phyloP scores from a whole-genome alignment of 2,797 vertebrate genomes.

The Trachurus trachurus region DNA sequence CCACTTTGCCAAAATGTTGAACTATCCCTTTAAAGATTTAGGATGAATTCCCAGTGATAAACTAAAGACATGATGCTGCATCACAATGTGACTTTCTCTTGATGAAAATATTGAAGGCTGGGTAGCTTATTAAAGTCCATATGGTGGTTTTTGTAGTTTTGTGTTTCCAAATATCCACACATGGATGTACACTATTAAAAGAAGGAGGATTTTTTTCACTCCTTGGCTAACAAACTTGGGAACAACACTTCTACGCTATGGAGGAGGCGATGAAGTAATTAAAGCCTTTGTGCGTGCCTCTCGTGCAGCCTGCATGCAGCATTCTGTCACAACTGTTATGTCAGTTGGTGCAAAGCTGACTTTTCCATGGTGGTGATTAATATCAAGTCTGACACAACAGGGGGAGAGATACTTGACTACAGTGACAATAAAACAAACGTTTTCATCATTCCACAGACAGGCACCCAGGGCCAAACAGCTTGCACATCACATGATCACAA shows the following conservation, averaged over 20 bases:
- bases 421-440: slow-evolving; percentile 70
- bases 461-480: slow-evolving; percentile 61
- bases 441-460: slow-evolving; percentile 64
- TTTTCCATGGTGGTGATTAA: slow-evolving; percentile 68
- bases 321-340: slow-evolving; percentile 57
- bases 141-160: neutral
- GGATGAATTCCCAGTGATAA: neutral
- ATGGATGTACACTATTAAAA: neutral
- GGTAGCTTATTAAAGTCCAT: slow-evolving; percentile 7
- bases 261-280: slow-evolving; percentile 20
- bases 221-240: slow-evolving; percentile 3
- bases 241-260: neutral
- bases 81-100: neutral
- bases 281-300: slow-evolving; percentile 15
- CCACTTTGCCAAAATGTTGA: too few relatives aligned
- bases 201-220: neutral
- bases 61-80: too few relatives aligned
- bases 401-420: slow-evolving; percentile 55
- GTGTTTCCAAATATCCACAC: neutral
- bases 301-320: slow-evolving; percentile 20
- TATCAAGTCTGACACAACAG: slow-evolving; percentile 61
- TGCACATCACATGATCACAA: slow-evolving; percentile 65
- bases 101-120: neutral
- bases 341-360: slow-evolving; percentile 57
- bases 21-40: too few relatives aligned